phyloP scores from a whole-genome alignment of 2,888 invertebrate genomes.

The Napeogenes inachia region DNA sequence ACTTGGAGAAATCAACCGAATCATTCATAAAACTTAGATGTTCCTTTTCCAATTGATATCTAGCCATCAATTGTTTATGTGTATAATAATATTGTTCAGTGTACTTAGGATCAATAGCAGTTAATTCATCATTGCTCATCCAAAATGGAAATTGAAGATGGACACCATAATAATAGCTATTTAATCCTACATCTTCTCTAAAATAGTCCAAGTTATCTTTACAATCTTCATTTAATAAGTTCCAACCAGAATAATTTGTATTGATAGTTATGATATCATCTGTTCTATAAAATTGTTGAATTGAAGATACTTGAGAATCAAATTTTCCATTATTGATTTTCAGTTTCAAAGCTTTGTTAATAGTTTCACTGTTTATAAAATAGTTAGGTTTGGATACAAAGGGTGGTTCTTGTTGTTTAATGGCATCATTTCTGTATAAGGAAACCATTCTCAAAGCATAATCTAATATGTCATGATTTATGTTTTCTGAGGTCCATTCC shows the following conservation, averaged over 20 bases:
- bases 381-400: conserved; percentile 69
- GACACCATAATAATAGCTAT: conserved; percentile 77
- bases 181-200: conserved; percentile 80
- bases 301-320: conserved; percentile 39
- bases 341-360: conserved; percentile 56
- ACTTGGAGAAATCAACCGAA: conserved; percentile 30
- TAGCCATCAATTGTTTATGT: conserved; percentile 59
- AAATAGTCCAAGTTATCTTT: conserved; percentile 79
- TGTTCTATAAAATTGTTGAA: conserved; percentile 45
- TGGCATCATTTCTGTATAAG: conserved; percentile 51
- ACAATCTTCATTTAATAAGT: conserved; percentile 60
- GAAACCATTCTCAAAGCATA: conserved; percentile 66
- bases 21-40: conserved; percentile 39
- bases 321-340: conserved; percentile 42
- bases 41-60: conserved; percentile 57
- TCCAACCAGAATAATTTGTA: conserved; percentile 72
- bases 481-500: conserved; percentile 56
- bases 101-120: conserved; percentile 51
- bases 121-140: conserved; percentile 71
- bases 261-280: conserved; percentile 50
- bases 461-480: conserved; percentile 71
- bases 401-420: conserved; percentile 52
- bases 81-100: conserved; percentile 61
- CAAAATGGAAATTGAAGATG: conserved; percentile 78
- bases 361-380: conserved; percentile 60